phyloP scores from a whole-genome alignment of 1,140 invertebrate genomes.

The Xylocopa sonorina region DNA sequence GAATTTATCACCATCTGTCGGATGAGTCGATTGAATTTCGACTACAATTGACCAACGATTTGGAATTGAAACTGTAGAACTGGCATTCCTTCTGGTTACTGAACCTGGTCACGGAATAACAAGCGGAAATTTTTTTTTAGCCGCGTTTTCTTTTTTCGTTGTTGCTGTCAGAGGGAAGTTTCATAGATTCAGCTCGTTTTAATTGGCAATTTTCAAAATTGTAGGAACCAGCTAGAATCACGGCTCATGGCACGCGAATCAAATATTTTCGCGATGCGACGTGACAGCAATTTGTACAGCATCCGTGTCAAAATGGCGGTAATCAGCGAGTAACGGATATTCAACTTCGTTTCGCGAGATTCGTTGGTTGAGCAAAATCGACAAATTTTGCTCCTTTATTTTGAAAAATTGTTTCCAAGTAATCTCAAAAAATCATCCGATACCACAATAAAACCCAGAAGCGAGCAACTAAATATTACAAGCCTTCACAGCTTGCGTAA shows the following conservation, averaged over 20 bases:
- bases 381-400: background rate
- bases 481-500: too few relatives aligned
- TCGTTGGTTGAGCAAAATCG: too few relatives aligned
- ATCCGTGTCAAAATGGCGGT: background rate
- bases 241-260: background rate
- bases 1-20: too few relatives aligned
- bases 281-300: background rate
- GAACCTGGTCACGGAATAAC: background rate
- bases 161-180: background rate
- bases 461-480: too few relatives aligned
- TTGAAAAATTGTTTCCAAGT: background rate
- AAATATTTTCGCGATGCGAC: too few relatives aligned
- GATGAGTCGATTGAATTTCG: background rate
- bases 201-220: conserved; percentile 5
- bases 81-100: background rate
- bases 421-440: too few relatives aligned
- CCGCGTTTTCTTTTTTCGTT: background rate
- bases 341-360: background rate
- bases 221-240: background rate
- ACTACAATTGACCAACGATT: background rate
- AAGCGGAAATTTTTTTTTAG: too few relatives aligned
- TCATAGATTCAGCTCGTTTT: background rate
- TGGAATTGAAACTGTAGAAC: background rate
- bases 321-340: background rate
- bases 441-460: too few relatives aligned